Base-by-base conservation (phyloP, 2,888 invertebrate species). In the Chymomyza procnemis region DNA sequence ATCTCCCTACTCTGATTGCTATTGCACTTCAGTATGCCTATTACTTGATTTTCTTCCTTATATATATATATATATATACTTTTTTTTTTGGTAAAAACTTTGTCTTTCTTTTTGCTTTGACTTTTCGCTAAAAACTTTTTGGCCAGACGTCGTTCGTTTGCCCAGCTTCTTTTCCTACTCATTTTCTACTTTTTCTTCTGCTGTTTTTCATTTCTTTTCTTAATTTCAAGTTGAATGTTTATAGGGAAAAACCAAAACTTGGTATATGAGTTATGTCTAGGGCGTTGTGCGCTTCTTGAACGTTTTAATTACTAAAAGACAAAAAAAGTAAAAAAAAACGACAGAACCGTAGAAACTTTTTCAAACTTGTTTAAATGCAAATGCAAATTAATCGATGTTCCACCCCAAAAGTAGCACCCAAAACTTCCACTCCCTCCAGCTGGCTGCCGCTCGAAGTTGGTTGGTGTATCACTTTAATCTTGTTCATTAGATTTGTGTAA, bases 311-410 rank as follows among this genome's bases (percentile, higher is more conserved):
- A 82, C 81, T 67, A 70, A 76, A 47, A 77, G 75, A 73, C 65
- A 68, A 64, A 64, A 81, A 85, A 85, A 19, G n/a, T n/a, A 52
- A 52, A 12, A 48, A 18, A 50, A 16, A 18, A 50, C 50, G 22
- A 4, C n/a, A 26, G 26, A 26, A 26, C 26, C 26, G 26, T 26
- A 26, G 6, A 26, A 26, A 26, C 12, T 41, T 41, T 41, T 9
- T 12, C 34, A 12, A 41, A 41, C 65, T 58, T 61, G 64, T 63
- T 59, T 67, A 68, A 68, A 41, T 41, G 79, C 66, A 74, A 76
- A 82, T 83, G 84, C 84, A 82, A 85, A 82, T 81, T 83, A 85
- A 81, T 82, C 81, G 86, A 82, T 82, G 85, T 77, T 81, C 75
- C 50, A 41, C 12, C 12, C 34, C 2, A 1, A 9, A 41, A 12